These are phyloP conservation scores for Mythimna pallens DNA, from an alignment of 2,888 invertebrate species.

Conservation along the genomic window DNA sequence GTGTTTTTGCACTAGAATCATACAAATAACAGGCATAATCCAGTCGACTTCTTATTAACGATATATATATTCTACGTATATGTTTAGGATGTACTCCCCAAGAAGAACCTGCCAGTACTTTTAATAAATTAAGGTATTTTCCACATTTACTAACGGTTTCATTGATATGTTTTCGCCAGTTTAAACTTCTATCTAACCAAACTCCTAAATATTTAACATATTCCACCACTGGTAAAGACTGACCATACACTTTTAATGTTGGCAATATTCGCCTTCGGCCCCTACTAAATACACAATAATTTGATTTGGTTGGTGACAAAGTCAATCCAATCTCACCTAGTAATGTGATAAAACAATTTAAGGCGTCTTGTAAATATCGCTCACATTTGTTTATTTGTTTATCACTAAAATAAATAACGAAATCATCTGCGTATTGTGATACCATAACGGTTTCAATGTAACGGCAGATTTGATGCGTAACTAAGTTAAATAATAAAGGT, in stretches of 20 bases:
- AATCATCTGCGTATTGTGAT: not conserved
- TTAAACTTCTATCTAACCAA: not conserved
- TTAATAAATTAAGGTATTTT: constrained; percentile 18
- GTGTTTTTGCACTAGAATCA: constrained; percentile 8
- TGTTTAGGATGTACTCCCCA: constrained; percentile 21
- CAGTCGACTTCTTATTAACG: constrained; percentile 14
- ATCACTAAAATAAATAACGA: not conserved
- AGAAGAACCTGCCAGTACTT: constrained; percentile 1
- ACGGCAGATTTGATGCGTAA: not conserved
- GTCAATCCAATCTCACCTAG: constrained; percentile 9
- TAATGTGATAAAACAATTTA: not conserved
- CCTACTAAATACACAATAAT: not conserved
- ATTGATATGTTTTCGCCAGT: constrained; percentile 14
- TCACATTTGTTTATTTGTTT: not conserved
- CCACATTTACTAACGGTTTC: constrained; percentile 6
- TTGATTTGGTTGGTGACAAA: constrained; percentile 1
- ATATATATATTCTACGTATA: constrained; percentile 14
- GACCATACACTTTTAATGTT: not conserved
- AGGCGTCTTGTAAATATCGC: not conserved
- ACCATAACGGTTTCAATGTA: not conserved
- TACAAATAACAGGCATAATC: constrained; percentile 10
- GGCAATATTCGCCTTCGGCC: not conserved
- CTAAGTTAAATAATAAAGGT: not conserved
- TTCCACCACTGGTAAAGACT: not conserved
- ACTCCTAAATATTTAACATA: not conserved